phyloP scores from a whole-genome alignment of 2,797 vertebrate genomes.

The Numenius phaeopus region DNA sequence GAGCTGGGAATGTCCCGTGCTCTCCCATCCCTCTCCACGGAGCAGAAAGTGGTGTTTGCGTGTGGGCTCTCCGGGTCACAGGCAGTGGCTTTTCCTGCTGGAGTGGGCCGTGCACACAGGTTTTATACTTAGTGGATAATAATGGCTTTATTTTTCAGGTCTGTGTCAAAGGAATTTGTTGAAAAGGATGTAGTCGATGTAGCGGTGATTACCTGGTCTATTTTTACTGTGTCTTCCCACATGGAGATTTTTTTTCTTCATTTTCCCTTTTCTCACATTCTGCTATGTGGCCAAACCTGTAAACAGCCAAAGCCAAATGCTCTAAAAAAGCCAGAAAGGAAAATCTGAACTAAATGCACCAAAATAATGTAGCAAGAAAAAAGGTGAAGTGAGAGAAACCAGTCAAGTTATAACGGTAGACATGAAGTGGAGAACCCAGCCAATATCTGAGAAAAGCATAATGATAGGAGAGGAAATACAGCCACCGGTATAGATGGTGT shows the following conservation, averaged over 20 bases:
- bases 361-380: background rate
- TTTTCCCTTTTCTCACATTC: background rate
- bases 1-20: background rate
- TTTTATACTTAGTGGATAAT: background rate
- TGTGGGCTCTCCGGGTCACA: background rate
- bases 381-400: background rate
- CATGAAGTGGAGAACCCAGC: background rate
- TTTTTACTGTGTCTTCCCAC: background rate
- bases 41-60: background rate
- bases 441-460: background rate
- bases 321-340: background rate
- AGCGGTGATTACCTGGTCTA: background rate
- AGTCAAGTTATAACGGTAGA: background rate
- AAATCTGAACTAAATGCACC: background rate
- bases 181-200: background rate
- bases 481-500: background rate
- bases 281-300: background rate
- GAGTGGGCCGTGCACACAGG: background rate
- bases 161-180: background rate
- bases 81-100: background rate
- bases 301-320: background rate
- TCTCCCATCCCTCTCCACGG: fast-evolving
- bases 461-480: background rate
- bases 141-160: background rate
- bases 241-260: background rate